Conservation (phyloP, 2,797 vertebrate species). For the Brotula barbata region DNA sequence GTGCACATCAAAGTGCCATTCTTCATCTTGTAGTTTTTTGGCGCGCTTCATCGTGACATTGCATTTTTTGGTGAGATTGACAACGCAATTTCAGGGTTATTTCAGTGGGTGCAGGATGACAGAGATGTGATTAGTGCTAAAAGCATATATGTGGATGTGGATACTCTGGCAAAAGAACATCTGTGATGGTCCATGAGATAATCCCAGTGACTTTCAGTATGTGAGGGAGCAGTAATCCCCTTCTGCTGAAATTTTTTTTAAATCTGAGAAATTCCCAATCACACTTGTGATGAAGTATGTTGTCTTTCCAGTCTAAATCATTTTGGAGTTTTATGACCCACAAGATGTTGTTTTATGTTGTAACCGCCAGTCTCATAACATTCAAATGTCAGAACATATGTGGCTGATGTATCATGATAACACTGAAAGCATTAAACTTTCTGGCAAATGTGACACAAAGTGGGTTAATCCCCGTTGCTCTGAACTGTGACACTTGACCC, state of each 20-base stretch:
- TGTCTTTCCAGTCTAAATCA: too few relatives aligned
- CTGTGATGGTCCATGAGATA: neutral
- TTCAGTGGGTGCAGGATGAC: neutral
- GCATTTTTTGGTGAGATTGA: too few relatives aligned
- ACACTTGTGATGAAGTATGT: too few relatives aligned
- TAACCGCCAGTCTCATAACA: neutral
- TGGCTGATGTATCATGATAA: neutral
- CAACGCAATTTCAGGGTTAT: neutral
- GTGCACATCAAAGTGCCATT: too few relatives aligned
- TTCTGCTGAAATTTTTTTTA: too few relatives aligned
- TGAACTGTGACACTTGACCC: neutral
- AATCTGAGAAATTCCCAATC: too few relatives aligned
- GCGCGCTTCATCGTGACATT: too few relatives aligned
- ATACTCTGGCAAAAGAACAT: too few relatives aligned
- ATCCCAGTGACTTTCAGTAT: neutral
- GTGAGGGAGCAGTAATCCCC: too few relatives aligned
- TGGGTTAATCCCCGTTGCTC: slow-evolving; percentile 20
- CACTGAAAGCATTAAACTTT: neutral
- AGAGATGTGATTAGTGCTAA: neutral
- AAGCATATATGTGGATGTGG: neutral
- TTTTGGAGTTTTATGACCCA: too few relatives aligned
- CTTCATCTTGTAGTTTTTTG: too few relatives aligned
- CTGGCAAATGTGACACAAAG: slow-evolving; percentile 18
- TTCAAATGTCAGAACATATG: neutral
- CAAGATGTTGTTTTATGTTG: too few relatives aligned